phyloP scores from a whole-genome alignment of 2,113 vertebrate species.

The Aspidoscelis tigris region DNA sequence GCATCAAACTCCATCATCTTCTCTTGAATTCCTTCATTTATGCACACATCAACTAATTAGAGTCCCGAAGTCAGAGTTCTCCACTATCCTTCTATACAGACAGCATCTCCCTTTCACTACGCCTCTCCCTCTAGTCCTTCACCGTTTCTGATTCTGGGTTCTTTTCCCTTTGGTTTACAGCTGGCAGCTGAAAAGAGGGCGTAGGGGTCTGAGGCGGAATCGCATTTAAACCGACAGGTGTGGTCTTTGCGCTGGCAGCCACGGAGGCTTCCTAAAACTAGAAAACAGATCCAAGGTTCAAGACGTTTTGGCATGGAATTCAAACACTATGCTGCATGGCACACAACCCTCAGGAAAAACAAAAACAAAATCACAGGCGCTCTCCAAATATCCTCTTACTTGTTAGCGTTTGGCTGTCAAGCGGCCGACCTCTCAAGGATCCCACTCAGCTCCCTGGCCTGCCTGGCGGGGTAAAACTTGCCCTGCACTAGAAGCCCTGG shows the following conservation, averaged over 20 bases:
- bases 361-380: too few species aligned
- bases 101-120: neutral
- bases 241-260: neutral
- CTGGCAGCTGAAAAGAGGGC: neutral
- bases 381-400: too few species aligned
- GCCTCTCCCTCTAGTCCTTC: neutral
- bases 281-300: neutral
- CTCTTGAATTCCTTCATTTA: neutral
- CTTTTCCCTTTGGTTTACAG: neutral
- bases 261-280: neutral
- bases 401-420: neutral
- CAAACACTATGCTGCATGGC: neutral
- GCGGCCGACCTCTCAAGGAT: neutral
- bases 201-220: neutral
- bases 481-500: too few species aligned
- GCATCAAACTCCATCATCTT: neutral
- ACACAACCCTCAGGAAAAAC: too few species aligned
- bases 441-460: too few species aligned
- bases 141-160: neutral
- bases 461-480: too few species aligned
- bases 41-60: neutral
- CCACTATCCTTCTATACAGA: neutral
- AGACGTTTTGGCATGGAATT: neutral
- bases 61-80: neutral
- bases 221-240: neutral